phyloP scores from a whole-genome alignment of 1,140 invertebrate species.

The Micrasema longulum region DNA sequence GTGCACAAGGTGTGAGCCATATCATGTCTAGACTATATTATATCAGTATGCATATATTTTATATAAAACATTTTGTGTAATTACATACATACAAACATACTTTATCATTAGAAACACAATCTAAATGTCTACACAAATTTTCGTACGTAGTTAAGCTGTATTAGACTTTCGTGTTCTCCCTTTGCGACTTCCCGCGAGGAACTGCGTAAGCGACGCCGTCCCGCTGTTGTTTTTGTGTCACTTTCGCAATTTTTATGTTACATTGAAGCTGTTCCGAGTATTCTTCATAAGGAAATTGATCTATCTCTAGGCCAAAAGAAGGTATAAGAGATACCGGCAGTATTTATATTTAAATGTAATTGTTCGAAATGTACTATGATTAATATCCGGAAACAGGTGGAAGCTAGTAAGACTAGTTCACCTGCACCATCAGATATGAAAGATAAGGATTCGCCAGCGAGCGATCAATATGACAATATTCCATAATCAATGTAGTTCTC shows the following conservation, averaged over 20 bases:
- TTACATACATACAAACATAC: slow-evolving; percentile 27
- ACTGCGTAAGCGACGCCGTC: not conserved
- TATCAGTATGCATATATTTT: slow-evolving; percentile 32
- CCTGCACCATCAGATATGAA: too few relatives aligned
- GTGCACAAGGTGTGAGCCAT: slow-evolving; percentile 50
- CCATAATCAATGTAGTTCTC: slow-evolving; percentile 8
- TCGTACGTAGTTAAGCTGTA: slow-evolving; percentile 15
- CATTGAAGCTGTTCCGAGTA: too few relatives aligned
- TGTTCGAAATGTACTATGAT: too few relatives aligned
- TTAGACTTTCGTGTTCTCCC: slow-evolving; percentile 12
- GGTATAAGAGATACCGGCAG: too few relatives aligned
- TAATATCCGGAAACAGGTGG: too few relatives aligned
- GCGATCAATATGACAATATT: slow-evolving; percentile 18
- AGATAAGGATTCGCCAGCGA: too few relatives aligned
- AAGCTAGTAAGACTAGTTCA: too few relatives aligned
- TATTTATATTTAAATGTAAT: too few relatives aligned
- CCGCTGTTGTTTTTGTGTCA: not conserved
- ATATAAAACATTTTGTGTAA: slow-evolving; percentile 33
- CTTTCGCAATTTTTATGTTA: too few relatives aligned
- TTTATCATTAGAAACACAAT: slow-evolving; percentile 21
- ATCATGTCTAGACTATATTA: not conserved
- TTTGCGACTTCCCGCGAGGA: not conserved
- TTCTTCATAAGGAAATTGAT: too few relatives aligned
- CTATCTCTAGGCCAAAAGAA: too few relatives aligned
- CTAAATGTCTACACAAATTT: slow-evolving; percentile 28